Base-by-base conservation (phyloP, 2,113 vertebrate species). In the Chamaetylas fuelleborni region DNA sequence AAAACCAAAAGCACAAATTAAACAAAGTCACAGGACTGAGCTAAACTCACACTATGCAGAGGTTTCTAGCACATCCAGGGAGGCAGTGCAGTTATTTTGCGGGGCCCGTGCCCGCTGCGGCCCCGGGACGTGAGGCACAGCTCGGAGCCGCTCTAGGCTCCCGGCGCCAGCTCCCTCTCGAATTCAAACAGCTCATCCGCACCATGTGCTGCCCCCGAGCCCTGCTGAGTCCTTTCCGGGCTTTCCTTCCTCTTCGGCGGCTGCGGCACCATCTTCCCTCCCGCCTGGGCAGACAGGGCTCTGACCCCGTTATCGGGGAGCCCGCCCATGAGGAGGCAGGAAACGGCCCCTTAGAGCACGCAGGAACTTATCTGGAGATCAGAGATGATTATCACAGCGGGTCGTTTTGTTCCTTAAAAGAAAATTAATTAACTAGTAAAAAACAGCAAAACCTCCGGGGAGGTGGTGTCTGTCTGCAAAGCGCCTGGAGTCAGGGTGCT, bases 211-310 rank as follows among this genome's bases (percentile, higher is more conserved):
- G 80, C 84, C 62, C 11, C 2, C 23, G 25, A 40, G 85, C 51
- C 31, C 70, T 42, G 86, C 93, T 33, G 76, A 91, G 80, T 53
- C 93, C 73, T 84, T 91, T 70, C 93, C 80, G 80, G 89, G 71
- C 22, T 6, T 95, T 92, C 93, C 92, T 92, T 94, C 96, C 94
- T 93, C 82, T 38, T 53, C 56, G 33, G 80, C 28, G 1, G n/a
- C 88, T 57, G 73, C 62, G 9, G 5, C 54, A 77, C 54, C 89
- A 81, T 56, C 79, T 24, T 51, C 74, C 51, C 92, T 72, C 51
- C 85, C 6, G 19, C 81, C 73, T 0, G 2, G 36, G 51, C 84
- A 42, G 6, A 2, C 65, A 13, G 34, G 47, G 72, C 93, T 78
- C 2, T 28, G 60, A 48, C 76, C 71, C 57, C 9, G 2, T 25